Conservation (phyloP, 2,888 invertebrate species). For the Rotaria socialis region DNA sequence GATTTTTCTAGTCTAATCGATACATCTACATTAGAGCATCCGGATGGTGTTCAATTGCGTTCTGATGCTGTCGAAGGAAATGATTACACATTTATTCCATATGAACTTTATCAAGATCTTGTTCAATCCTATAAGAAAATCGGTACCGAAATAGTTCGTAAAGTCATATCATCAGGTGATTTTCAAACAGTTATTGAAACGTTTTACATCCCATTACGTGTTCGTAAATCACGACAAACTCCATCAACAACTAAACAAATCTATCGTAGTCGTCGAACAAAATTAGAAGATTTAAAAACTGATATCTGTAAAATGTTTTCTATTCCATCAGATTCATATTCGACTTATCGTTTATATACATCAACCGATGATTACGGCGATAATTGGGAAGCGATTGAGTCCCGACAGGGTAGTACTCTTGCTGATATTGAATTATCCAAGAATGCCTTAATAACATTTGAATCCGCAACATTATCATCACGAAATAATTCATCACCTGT, state of each 20-base stretch:
- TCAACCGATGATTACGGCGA: not conserved
- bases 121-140: not conserved
- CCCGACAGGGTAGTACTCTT: not conserved
- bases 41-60: constrained; percentile 12
- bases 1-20: constrained; percentile 5
- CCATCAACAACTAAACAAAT: not conserved
- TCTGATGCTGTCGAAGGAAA: not conserved
- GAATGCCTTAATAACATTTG: not conserved
- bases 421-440: not conserved
- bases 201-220: not conserved
- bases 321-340: not conserved
- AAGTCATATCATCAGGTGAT: not conserved
- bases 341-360: constrained; percentile 6
- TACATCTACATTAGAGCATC: not conserved
- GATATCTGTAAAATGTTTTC: not conserved
- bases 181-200: constrained; percentile 32
- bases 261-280: constrained; percentile 30
- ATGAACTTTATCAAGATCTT: constrained; percentile 6
- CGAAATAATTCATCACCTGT: not conserved
- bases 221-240: not conserved
- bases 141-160: not conserved
- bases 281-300: not conserved
- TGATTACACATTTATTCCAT: not conserved
- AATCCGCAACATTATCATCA: not conserved
- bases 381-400: not conserved